These are phyloP conservation scores for Iguana delicatissima DNA, from an alignment of 2,797 vertebrate genomes.

Conservation along the genomic window DNA sequence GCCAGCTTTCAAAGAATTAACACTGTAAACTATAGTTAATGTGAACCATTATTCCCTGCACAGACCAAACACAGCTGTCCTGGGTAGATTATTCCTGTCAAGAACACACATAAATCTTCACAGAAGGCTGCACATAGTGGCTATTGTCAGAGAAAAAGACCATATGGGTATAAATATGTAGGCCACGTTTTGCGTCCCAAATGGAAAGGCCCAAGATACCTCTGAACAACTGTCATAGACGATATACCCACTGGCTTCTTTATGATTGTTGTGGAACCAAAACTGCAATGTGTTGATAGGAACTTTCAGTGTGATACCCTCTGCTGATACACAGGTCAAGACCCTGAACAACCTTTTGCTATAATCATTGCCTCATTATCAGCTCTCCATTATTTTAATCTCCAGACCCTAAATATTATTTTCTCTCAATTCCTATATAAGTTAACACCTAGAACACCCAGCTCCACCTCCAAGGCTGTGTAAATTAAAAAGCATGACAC, in stretches of 20 bases:
- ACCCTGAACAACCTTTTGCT: neutral
- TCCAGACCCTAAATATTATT: neutral
- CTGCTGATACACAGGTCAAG: neutral
- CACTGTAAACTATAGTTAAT: constrained; percentile 15
- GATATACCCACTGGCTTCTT: neutral
- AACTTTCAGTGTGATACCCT: neutral
- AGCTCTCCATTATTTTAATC: neutral
- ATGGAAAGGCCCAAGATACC: constrained; percentile 37
- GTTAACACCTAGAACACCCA: neutral
- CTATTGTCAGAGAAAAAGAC: constrained; percentile 10
- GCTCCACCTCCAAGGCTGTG: neutral
- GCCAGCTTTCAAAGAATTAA: neutral
- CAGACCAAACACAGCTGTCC: constrained; percentile 57
- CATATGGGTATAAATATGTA: constrained; percentile 50
- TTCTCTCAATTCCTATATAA: neutral
- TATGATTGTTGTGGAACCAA: neutral
- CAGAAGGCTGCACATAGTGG: constrained; percentile 28
- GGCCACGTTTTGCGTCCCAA: constrained; percentile 47
- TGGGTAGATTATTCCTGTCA: constrained; percentile 30
- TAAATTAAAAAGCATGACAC: neutral
- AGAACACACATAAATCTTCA: constrained; percentile 59
- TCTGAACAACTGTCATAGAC: constrained; percentile 27
- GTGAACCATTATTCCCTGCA: fast-evolving
- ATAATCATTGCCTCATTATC: constrained; percentile 9
- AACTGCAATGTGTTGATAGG: neutral